Evolutionary conservation across 2,113 vertebrate species (phyloP).

Genomic region (Pteropus alecto): DNA sequence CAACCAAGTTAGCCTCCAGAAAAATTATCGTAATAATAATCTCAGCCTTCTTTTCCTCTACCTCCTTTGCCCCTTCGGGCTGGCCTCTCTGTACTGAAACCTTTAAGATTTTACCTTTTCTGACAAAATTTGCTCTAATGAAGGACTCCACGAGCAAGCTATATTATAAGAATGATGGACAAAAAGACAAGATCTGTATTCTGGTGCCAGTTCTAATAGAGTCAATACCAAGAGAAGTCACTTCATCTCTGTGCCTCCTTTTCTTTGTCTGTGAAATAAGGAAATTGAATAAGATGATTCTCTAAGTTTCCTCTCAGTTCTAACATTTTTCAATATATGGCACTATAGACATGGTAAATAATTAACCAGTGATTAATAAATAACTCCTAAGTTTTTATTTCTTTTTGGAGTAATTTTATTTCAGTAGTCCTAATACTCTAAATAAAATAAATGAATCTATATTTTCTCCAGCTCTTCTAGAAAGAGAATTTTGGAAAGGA

Average conservation of each 20-base stretch:
- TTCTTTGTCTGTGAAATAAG: conserved; percentile 1
- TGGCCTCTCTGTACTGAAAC: background rate
- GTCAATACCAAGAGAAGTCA: background rate
- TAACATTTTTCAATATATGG: background rate
- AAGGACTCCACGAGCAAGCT: background rate
- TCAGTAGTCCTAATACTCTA: background rate
- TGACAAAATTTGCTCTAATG: background rate
- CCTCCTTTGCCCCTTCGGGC: background rate
- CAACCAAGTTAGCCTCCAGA: background rate
- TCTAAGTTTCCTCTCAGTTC: background rate
- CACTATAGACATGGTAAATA: background rate
- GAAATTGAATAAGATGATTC: background rate
- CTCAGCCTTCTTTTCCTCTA: background rate
- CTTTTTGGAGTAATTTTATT: background rate
- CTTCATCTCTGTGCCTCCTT: background rate
- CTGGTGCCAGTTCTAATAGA: background rate
- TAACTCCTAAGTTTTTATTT: background rate
- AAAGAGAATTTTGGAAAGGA: background rate
- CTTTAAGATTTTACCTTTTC: background rate
- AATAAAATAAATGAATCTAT: background rate
- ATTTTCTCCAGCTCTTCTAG: background rate
- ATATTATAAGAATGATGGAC: background rate
- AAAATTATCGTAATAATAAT: background rate
- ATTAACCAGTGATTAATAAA: background rate
- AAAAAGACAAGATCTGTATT: background rate